Percentiles rank a stretch among this genome's conserved stretches.
Evolutionary conservation across 1,140 invertebrate genomes (phyloP).

Genomic region (Nilaparvata lugens): DNA sequence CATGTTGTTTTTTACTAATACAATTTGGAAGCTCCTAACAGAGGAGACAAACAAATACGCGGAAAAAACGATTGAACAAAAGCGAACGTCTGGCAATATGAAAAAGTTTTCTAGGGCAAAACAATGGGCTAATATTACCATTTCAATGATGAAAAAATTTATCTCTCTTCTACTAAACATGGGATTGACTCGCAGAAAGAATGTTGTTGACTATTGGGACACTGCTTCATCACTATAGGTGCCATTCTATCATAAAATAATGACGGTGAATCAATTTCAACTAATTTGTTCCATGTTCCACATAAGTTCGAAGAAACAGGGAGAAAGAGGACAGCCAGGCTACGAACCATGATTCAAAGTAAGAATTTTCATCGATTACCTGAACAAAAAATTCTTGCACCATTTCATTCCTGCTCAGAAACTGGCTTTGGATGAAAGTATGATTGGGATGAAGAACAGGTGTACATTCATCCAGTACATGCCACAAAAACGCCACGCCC

Average conservation of each 20-base stretch:
- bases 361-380: not conserved
- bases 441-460: conserved; percentile 11
- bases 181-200: conserved; percentile 2
- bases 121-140: conserved; percentile 2
- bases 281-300: not conserved
- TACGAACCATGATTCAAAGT: conserved; percentile 10
- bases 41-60: no score
- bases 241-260: conserved; percentile 4
- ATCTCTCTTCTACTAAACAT: conserved; percentile 2
- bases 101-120: no score
- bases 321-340: conserved; percentile 1
- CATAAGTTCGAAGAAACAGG: not conserved
- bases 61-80: no score
- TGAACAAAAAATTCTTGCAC: not conserved
- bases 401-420: not conserved
- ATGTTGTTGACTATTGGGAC: not conserved
- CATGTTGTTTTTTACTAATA: no score
- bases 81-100: no score
- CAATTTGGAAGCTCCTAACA: no score
- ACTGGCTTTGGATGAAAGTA: not conserved
- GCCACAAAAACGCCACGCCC: conserved; percentile 3
- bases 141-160: conserved; percentile 7
- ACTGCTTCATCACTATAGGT: not conserved
- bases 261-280: conserved; percentile 3
- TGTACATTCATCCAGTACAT: conserved; percentile 11